A percentile compares a stretch with the other conserved stretches of the same genome.
Evolutionary conservation across 2,797 vertebrate species (phyloP).

Genomic region (Kryptopterus vitreolus): DNA sequence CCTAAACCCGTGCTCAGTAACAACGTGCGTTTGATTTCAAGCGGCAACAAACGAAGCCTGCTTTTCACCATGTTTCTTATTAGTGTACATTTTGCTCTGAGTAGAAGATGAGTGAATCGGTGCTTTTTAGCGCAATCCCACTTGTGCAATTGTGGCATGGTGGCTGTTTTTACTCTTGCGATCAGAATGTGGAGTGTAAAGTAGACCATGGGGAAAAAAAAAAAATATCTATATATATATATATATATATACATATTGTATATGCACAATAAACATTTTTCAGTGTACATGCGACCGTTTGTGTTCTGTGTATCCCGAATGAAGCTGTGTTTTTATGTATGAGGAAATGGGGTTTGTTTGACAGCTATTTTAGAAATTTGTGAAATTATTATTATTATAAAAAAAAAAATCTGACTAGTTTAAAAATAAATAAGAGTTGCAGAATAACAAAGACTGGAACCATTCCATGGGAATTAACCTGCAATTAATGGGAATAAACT

Average conservation of each 20-base stretch:
- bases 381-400: too few relatives aligned
- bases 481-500: too few relatives aligned
- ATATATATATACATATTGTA: conserved; percentile 43
- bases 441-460: too few relatives aligned
- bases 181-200: conserved; percentile 61
- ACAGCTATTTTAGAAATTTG: not conserved
- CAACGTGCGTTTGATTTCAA: not conserved
- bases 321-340: not conserved
- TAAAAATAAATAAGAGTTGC: too few relatives aligned
- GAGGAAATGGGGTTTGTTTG: not conserved
- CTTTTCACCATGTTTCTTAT: conserved; percentile 34
- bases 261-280: conserved; percentile 47
- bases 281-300: not conserved
- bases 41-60: not conserved
- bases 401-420: too few relatives aligned
- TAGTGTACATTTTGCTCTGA: conserved; percentile 7
- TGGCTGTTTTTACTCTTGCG: conserved; percentile 64
- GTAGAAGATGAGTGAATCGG: conserved; percentile 2
- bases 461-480: too few relatives aligned
- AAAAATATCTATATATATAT: too few relatives aligned
- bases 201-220: conserved; percentile 33
- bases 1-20: conserved; percentile 31
- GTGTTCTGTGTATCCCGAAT: not conserved
- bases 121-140: conserved; percentile 21
- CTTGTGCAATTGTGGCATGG: conserved; percentile 62